Conservation (phyloP, 2,113 vertebrate species). For the Pampusana beccarii region DNA sequence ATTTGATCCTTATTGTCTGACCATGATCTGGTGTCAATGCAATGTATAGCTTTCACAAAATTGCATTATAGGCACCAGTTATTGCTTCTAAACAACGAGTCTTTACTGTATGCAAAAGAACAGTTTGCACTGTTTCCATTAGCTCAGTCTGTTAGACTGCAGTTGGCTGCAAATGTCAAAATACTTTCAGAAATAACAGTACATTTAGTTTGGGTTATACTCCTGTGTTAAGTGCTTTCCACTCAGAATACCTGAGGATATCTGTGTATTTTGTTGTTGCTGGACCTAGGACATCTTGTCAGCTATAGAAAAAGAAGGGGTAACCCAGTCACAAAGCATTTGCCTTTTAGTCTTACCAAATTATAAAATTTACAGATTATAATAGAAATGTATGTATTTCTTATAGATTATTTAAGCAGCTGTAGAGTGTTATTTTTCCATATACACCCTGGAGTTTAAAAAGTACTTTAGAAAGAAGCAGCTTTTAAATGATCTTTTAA, state of each 20-base stretch:
- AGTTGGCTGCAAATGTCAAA: not conserved
- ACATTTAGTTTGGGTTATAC: not conserved
- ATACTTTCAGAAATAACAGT: not conserved
- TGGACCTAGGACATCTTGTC: not conserved
- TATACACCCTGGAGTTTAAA: not conserved
- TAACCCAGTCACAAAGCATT: not conserved
- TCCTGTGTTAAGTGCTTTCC: not conserved
- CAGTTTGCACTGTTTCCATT: not conserved
- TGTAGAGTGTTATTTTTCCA: not conserved
- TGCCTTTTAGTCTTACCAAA: not conserved
- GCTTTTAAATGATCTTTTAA: not conserved
- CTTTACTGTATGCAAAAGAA: not conserved
- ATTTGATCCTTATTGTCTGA: not conserved
- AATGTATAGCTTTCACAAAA: not conserved
- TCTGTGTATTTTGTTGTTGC: not conserved
- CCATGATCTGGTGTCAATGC: not conserved
- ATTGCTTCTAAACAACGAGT: not conserved
- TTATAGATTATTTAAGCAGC: not conserved
- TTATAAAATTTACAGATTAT: not conserved
- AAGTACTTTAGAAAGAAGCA: not conserved
- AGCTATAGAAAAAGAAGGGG: not conserved
- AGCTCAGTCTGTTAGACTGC: not conserved
- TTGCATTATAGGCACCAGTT: not conserved
- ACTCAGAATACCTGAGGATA: not conserved
- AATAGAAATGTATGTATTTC: not conserved